Percentiles rank a stretch among this genome's conserved stretches.
Conservation (phyloP, 1,140 invertebrate species). For the Eubasilissa regina region DNA sequence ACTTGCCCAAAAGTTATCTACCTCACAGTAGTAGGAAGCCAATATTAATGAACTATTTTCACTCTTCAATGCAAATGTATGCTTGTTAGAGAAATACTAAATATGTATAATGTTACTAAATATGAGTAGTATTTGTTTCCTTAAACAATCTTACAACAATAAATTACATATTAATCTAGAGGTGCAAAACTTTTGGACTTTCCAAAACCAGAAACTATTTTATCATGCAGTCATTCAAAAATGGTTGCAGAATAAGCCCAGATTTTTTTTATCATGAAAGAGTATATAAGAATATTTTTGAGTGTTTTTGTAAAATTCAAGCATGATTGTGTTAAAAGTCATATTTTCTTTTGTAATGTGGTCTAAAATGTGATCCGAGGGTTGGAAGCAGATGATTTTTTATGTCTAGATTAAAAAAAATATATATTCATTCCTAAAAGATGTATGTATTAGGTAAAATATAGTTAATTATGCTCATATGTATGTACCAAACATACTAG, state of each 20-base stretch:
- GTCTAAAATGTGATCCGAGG: constrained; percentile 30
- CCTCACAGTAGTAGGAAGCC: neutral
- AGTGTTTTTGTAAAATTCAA: neutral
- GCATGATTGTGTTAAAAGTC: constrained; percentile 4
- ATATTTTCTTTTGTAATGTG: constrained; percentile 23
- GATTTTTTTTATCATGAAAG: constrained; percentile 17
- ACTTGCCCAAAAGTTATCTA: neutral
- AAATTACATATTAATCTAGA: neutral
- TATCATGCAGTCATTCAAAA: constrained; percentile 10
- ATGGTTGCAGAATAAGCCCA: constrained; percentile 19
- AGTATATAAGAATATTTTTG: neutral
- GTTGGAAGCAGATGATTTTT: constrained; percentile 40
- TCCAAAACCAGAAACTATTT: neutral
- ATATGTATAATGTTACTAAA: too few species aligned
- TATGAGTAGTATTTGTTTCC: neutral
- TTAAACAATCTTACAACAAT: neutral
- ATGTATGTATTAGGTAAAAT: too few species aligned
- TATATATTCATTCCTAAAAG: too few species aligned
- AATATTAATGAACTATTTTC: neutral
- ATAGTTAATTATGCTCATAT: too few species aligned
- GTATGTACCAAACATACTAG: too few species aligned
- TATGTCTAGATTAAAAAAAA: neutral
- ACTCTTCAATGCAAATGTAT: neutral
- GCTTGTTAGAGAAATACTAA: neutral
- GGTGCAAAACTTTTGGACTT: neutral